Percentiles rank a stretch among this genome's conserved stretches.
Conservation (phyloP, 2,888 invertebrate genomes). For the Ecliptopera silaceata region DNA sequence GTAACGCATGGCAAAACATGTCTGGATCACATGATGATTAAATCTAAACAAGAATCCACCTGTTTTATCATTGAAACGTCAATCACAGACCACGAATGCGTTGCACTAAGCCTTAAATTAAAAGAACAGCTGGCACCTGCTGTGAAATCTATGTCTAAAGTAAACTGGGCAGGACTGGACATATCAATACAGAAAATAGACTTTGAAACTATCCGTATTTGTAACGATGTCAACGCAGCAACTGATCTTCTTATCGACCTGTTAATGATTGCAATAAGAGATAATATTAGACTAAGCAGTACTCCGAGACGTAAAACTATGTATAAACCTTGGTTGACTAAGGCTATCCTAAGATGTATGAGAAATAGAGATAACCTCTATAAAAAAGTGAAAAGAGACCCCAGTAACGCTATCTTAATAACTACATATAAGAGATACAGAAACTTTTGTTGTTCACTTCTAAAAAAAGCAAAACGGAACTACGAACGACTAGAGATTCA, state of each 20-base stretch:
- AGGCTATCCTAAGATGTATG: slow-evolving; percentile 9
- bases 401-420: slow-evolving; percentile 4
- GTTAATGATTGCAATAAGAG: too few species aligned
- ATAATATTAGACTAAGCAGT: too few species aligned
- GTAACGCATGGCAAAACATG: neutral
- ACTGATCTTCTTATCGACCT: too few species aligned
- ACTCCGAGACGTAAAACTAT: too few species aligned
- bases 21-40: neutral
- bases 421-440: slow-evolving; percentile 18
- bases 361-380: slow-evolving; percentile 12
- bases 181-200: too few species aligned
- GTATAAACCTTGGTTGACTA: neutral
- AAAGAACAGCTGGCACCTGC: too few species aligned
- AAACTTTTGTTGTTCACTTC: slow-evolving; percentile 16
- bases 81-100: neutral
- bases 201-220: too few species aligned
- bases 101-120: neutral
- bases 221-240: too few species aligned
- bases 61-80: neutral
- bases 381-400: slow-evolving; percentile 5
- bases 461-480: slow-evolving; percentile 10
- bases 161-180: too few species aligned
- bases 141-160: too few species aligned
- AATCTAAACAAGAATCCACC: neutral
- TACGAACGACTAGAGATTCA: slow-evolving; percentile 12